phyloP scores from a whole-genome alignment of 2,888 invertebrate genomes.

The Alcis repandata region DNA sequence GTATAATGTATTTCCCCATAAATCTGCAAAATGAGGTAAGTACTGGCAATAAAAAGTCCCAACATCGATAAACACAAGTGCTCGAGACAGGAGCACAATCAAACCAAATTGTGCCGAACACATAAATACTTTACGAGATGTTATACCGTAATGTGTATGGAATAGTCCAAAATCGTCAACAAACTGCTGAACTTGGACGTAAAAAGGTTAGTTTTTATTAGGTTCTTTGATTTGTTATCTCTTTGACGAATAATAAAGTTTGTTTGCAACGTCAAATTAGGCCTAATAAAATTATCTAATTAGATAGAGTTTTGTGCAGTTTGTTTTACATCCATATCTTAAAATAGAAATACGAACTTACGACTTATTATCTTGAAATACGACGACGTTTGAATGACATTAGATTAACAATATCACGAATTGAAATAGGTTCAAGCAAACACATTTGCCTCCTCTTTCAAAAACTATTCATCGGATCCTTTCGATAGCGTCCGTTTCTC shows the following conservation, averaged over 20 bases:
- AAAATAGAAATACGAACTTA: too few species aligned
- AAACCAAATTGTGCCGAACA: slow-evolving; percentile 54
- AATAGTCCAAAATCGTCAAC: slow-evolving; percentile 43
- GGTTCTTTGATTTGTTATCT: neutral
- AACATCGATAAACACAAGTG: slow-evolving; percentile 47
- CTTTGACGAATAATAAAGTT: slow-evolving; percentile 11
- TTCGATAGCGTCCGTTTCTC: too few species aligned
- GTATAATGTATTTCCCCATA: slow-evolving; percentile 36
- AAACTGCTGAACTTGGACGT: slow-evolving; percentile 27
- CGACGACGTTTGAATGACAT: too few species aligned
- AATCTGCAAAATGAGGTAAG: slow-evolving; percentile 39
- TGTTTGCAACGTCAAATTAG: neutral
- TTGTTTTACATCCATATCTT: too few species aligned
- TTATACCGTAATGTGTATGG: slow-evolving; percentile 48
- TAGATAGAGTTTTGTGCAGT: too few species aligned
- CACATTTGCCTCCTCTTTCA: too few species aligned
- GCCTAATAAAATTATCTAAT: too few species aligned
- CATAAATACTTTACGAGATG: slow-evolving; percentile 61
- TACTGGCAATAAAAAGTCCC: slow-evolving; percentile 39
- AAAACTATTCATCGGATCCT: too few species aligned
- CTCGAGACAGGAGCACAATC: slow-evolving; percentile 23
- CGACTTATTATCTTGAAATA: too few species aligned
- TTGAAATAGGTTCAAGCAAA: too few species aligned
- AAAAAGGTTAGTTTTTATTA: slow-evolving; percentile 21
- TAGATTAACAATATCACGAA: too few species aligned